Evolutionary conservation across 2,113 vertebrate species (phyloP).

Genomic region (Leucosticte australis): DNA sequence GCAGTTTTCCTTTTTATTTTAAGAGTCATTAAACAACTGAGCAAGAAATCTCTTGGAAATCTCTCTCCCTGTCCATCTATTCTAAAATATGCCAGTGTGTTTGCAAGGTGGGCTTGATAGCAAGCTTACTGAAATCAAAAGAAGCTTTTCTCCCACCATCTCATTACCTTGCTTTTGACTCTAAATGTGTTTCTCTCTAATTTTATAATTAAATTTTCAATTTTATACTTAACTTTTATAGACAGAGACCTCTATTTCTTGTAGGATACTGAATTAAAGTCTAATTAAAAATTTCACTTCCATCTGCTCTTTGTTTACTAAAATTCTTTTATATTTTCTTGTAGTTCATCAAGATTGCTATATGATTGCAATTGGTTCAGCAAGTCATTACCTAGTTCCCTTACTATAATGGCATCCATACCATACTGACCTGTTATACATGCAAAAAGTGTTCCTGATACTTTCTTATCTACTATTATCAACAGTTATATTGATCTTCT

Average conservation of each 20-base stretch:
- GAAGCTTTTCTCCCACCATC: not conserved
- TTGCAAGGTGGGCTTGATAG: not conserved
- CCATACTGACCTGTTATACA: not conserved
- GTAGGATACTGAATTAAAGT: not conserved
- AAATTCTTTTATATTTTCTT: not conserved
- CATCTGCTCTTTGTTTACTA: not conserved
- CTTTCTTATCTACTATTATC: not conserved
- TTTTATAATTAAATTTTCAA: not conserved
- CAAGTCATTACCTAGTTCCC: not conserved
- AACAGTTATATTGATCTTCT: not conserved
- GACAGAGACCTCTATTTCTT: not conserved
- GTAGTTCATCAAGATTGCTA: not conserved
- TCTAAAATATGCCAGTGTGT: not conserved
- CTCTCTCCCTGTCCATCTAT: not conserved
- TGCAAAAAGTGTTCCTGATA: not conserved
- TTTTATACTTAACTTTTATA: not conserved
- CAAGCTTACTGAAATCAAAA: not conserved
- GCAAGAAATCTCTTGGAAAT: not conserved
- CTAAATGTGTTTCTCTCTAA: not conserved
- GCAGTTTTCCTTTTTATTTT: not conserved
- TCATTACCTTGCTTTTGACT: not conserved
- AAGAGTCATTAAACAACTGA: not conserved
- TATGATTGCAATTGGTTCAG: not conserved
- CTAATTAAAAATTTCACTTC: constrained; percentile 6
- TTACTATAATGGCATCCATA: not conserved